These are phyloP conservation scores for Nettapus auritus DNA, from an alignment of 2,113 vertebrate genomes.

Conservation along the genomic window DNA sequence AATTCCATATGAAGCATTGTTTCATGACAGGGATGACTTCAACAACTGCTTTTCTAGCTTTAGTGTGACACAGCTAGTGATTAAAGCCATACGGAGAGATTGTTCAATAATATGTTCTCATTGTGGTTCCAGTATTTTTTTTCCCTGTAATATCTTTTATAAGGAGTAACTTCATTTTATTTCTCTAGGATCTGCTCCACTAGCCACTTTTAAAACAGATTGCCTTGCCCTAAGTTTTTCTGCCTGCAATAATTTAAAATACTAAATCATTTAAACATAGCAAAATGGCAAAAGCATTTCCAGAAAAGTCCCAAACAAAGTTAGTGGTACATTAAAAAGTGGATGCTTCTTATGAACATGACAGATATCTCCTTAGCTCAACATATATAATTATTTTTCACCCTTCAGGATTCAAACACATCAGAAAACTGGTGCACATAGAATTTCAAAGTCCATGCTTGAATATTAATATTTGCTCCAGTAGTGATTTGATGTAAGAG, in stretches of 20 bases:
- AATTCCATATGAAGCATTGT: neutral
- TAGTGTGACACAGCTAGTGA: neutral
- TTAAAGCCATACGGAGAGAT: neutral
- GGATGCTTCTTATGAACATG: neutral
- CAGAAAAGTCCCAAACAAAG: neutral
- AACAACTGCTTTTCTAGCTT: neutral
- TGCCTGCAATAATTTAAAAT: neutral
- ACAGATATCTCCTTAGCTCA: neutral
- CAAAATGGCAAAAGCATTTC: neutral
- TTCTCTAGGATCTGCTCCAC: neutral
- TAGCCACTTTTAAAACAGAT: neutral
- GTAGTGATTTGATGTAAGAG: neutral
- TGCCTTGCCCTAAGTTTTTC: neutral
- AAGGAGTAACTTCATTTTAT: neutral
- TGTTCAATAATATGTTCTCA: neutral
- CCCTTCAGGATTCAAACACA: neutral
- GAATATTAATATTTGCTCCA: neutral
- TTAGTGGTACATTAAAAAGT: neutral
- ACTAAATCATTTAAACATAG: neutral
- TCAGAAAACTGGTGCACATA: neutral
- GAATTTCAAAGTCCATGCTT: neutral
- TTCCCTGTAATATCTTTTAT: neutral
- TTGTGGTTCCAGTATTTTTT: neutral
- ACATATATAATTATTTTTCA: neutral
- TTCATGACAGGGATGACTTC: neutral